phyloP scores from a whole-genome alignment of 2,797 vertebrate genomes.

The Chromis chromis region DNA sequence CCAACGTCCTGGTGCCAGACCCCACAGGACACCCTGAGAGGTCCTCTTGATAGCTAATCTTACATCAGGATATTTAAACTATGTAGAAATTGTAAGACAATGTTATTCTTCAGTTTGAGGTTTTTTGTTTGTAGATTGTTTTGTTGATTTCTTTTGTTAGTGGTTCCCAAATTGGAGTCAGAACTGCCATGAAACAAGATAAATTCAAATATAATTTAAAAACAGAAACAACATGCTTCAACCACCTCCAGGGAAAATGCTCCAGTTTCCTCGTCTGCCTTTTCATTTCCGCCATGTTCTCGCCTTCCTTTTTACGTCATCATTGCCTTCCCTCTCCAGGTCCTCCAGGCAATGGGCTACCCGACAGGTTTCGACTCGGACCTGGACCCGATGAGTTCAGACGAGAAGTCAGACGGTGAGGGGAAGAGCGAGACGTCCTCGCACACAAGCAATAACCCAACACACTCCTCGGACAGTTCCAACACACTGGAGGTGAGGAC shows the following conservation, averaged over 20 bases:
- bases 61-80: too few relatives aligned
- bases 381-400: constrained; percentile 96
- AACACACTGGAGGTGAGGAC: constrained; percentile 93
- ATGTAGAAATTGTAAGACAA: too few relatives aligned
- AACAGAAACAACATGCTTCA: too few relatives aligned
- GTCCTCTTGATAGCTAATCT: too few relatives aligned
- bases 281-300: background rate
- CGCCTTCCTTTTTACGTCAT: background rate
- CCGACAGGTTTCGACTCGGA: constrained; percentile 98
- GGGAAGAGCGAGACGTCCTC: constrained; percentile 96
- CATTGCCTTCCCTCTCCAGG: constrained; percentile 78
- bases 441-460: constrained; percentile 96
- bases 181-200: too few relatives aligned
- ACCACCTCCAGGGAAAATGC: too few relatives aligned
- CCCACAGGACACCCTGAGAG: too few relatives aligned
- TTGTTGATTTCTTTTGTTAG: too few relatives aligned
- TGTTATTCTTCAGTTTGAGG: background rate
- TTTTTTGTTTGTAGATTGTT: background rate
- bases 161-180: too few relatives aligned
- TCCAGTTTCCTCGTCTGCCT: background rate
- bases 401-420: constrained; percentile 97
- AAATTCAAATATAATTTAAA: too few relatives aligned
- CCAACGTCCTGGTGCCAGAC: too few relatives aligned
- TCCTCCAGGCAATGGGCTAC: constrained; percentile 98
- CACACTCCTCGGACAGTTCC: constrained; percentile 93